Base-by-base conservation (phyloP, 2,113 vertebrate species). In the Aptenodytes patagonicus region DNA sequence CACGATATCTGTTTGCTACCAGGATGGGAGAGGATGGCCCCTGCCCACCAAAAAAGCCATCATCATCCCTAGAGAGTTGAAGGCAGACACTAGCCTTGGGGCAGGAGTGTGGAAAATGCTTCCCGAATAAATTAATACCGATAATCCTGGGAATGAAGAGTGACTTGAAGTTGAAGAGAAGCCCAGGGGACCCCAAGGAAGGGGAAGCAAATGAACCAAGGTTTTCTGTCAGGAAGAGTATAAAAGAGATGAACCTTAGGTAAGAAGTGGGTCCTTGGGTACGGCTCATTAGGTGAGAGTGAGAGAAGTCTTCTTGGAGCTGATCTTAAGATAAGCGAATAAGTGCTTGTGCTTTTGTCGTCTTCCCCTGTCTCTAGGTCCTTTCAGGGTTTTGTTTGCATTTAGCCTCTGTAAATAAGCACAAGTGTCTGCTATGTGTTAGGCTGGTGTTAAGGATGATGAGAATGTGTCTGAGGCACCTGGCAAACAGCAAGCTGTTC, bases 1-100 rank as follows among this genome's bases (percentile, higher is more conserved):
- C 76, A 40, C 0, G 2, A 68, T 89, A 79, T 72, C 73, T 85
- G 6, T 18, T 71, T 65, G 87, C 65, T 87, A 77, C 57, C n/a
- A 57, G 38, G 8, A 42, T 47, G 21, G 26, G 57, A 76, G 52
- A 75, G 32, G 36, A 79, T 0, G 11, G 61, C 9, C 31, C 9
- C 31, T 93, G 58, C 34, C 57, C 58, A 29, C 82, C 73, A 69
- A 90, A 94, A 75, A 82, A 52, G 26, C 62, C 73, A 89, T 85
- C 78, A 93, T 17, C 7, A 9, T 88, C 66, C 75, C 52, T 65
- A 32, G 66, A 77, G 52, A 69, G 47, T 62, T 44, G 40, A 76
- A 83, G 85, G 54, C 62, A 96, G 84, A 91, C 62, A 93, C 34
- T 94, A 83, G 92, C 93, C 96, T 90, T 94, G 87, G 94, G 93